Base-by-base conservation (phyloP, 1,140 invertebrate species). In the Halictus rubicundus region DNA sequence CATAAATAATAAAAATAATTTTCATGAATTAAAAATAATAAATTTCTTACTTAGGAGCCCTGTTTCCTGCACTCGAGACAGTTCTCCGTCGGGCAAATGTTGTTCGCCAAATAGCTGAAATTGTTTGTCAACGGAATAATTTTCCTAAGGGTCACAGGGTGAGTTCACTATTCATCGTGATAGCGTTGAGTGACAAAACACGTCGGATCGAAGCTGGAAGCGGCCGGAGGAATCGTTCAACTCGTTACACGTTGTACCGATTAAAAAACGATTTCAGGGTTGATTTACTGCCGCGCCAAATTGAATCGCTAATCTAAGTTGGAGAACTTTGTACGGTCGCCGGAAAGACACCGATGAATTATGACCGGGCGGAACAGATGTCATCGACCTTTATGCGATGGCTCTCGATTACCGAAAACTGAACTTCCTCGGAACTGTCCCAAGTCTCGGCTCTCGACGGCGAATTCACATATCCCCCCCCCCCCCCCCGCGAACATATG, bases 241-340 rank as follows among this genome's bases (percentile, higher is more conserved):
- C n/a, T n/a, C n/a, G n/a, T n/a, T 84, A 86, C 81, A 69, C 68
- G 66, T 52, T 76, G 84, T 84, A 76, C 71, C 87, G 88, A 88
- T 90, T 89, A 89, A 89, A 89, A 89, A 89, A 86, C 83, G 82
- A 88, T 89, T 85, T 82, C 68, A 71, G 81, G 68, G 83, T 85
- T 89, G 89, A 90, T 89, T 89, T 88, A 90, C 72, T 78, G 76
- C 23, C 78, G 69, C 65, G 46, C 83, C 61, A 89, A 90, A 90
- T 90, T 89, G 88, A 90, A 90, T 89, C 89, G 85, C 88, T 90
- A 90, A 89, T 90, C 89, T 88, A 89, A 90, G 88, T 89, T 90
- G 86, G 87, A 90, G 69, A 90, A 90, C 64, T 90, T 90, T 77
- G 78, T 59, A 61, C 64, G 61, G 69, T 61, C 82, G 81, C 71